Evolutionary conservation across 2,797 vertebrate genomes (phyloP), one percentile per base, ranked within the genome.

Genomic region (Limosa lapponica): DNA sequence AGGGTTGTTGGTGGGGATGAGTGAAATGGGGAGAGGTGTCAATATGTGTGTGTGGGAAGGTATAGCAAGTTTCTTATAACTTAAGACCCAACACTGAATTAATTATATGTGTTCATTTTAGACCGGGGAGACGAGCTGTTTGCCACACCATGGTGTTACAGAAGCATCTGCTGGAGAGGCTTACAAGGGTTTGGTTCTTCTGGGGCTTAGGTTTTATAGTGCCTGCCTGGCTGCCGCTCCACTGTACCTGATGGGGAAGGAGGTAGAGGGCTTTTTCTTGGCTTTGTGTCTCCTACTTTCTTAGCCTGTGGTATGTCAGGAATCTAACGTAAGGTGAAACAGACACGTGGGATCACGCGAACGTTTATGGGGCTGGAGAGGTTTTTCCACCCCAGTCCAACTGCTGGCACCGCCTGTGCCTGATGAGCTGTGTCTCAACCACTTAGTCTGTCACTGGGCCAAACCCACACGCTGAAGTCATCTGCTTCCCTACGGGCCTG

Each of bases 151-250:
- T 1, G 0, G n/a, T 5, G 11, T 49, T 52, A 55, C 39, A 52
- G 75, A 55, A 74, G 67, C 13, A 14, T n/a, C 43, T 85, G 51
- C 43, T 27, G 23, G 55, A 62, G 75, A 25, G 0, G 16, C 37
- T 84, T 10, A 13, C 6, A 2, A 43, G 14, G 73, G 8, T 17
- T 54, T 62, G 51, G 36, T 20, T 62, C 36, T 70, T 43, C 15
- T 7, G 0, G 9, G 65, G 48, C 6, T 70, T 16, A 23, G 0
- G 0, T 16, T 2, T 32, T 7, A 34, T 28, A 2, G 15, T 55
- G 69, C 65, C 44, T 51, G 2, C 2, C 2, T 25, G 82, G 43
- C 37, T 39, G 57, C 52, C 11, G 46, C 39, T 13, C 3, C 0
- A 1, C 32, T 7, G 36, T 23, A 16, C 66, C 89, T 27, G 51